Conservation (phyloP, 2,888 invertebrate genomes). For the Cryptus viduatorius region DNA sequence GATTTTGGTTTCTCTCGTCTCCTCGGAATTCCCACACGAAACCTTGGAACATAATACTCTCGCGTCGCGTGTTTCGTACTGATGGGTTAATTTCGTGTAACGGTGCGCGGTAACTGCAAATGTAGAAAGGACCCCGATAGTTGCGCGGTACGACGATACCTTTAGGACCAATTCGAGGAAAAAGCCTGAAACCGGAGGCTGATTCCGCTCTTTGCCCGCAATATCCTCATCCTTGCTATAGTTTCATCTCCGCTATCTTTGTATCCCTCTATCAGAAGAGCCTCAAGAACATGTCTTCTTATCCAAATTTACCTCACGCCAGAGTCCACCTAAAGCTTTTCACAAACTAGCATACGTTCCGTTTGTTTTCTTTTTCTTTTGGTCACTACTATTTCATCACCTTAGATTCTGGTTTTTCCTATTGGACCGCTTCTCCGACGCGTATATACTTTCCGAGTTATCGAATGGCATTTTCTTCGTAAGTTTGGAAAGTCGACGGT, state of each 20-base stretch:
- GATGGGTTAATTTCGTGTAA: constrained; percentile 66
- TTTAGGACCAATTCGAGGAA: constrained; percentile 40
- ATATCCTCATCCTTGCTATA: constrained; percentile 15
- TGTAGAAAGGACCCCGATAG: constrained; percentile 41
- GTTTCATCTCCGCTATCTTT: constrained; percentile 23
- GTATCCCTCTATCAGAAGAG: not conserved
- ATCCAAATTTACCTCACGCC: constrained; percentile 8
- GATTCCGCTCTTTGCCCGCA: constrained; percentile 3
- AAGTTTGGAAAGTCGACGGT: constrained; percentile 50
- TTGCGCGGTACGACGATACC: constrained; percentile 29
- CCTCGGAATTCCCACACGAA: constrained; percentile 18
- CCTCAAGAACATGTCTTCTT: constrained; percentile 7
- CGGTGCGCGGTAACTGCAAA: constrained; percentile 60
- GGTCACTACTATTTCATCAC: constrained; percentile 30
- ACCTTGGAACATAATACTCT: constrained; percentile 42
- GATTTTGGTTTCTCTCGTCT: constrained; percentile 48
- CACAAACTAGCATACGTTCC: not conserved
- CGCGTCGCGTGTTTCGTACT: constrained; percentile 45
- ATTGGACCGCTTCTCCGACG: constrained; percentile 1
- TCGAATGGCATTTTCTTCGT: constrained; percentile 42
- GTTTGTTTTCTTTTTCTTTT: not conserved
- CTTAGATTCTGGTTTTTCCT: constrained; percentile 25
- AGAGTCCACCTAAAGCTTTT: not conserved
- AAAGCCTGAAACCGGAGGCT: constrained; percentile 16
- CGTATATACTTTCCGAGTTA: constrained; percentile 42